Conservation (phyloP, 2,888 invertebrate genomes). For the Alloscopus bannaensis region DNA sequence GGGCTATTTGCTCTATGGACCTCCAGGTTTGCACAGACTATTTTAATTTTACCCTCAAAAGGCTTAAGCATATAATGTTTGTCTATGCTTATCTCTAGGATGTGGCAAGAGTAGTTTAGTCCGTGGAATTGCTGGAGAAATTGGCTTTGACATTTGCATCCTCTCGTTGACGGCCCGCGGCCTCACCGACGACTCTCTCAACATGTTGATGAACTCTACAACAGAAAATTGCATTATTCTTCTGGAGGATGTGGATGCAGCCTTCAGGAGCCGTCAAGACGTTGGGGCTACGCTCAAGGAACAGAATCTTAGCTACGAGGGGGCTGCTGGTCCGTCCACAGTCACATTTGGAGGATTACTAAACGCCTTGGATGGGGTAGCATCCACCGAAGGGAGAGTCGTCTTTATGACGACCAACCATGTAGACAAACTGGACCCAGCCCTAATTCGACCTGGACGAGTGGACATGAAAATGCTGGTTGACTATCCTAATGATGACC, state of each 20-base stretch:
- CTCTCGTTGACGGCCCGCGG: constrained; percentile 48
- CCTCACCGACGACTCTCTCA: constrained; percentile 58
- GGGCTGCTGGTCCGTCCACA: background rate
- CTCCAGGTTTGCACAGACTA: constrained; percentile 47
- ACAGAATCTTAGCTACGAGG: background rate
- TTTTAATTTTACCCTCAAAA: no score
- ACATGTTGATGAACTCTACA: constrained; percentile 62
- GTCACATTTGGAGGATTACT: constrained; percentile 59
- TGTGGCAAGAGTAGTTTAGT: constrained; percentile 61
- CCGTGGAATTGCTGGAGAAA: constrained; percentile 57
- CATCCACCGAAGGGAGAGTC: constrained; percentile 55
- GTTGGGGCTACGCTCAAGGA: constrained; percentile 58
- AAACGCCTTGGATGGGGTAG: constrained; percentile 64
- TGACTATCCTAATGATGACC: constrained; percentile 84
- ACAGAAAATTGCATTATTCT: constrained; percentile 64
- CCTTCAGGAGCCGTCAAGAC: constrained; percentile 37
- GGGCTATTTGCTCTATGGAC: constrained; percentile 64
- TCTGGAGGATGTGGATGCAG: constrained; percentile 59
- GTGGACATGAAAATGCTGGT: constrained; percentile 94
- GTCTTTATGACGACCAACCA: constrained; percentile 66
- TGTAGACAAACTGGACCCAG: constrained; percentile 87
- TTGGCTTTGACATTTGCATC: constrained; percentile 62
- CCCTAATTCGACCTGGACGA: constrained; percentile 94
- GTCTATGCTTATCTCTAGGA: no score
- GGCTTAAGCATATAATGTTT: no score